Base-by-base conservation (phyloP, 1,140 invertebrate species). In the Eriocheir sinensis region DNA sequence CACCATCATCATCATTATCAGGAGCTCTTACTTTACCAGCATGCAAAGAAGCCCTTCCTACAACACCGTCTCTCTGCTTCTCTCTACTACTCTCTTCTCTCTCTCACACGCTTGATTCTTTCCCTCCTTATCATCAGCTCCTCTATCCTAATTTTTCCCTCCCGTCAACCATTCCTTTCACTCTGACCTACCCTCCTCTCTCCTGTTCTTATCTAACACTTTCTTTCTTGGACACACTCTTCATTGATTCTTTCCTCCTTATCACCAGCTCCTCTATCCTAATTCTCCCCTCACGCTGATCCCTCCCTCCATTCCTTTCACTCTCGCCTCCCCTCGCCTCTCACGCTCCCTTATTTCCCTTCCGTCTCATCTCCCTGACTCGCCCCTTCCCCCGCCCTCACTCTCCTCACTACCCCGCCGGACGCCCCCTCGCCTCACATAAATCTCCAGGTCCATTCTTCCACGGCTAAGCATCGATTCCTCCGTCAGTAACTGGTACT, bases 281-380 rank as follows among this genome's bases (percentile, higher is more conserved):
- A 72, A 72, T 72, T 53, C 21, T 72, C 60, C 60, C 60, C n/a
- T 72, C 60, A 72, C 21, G 27, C 60, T 72, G 4, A n/a, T n/a
- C 60, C 60, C 1, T 72, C 60, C 60, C 1, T 72, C 60, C 60
- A 72, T 72, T 72, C 60, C 60, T n/a, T 72, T 72, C 60, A 72
- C 60, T 72, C 60, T 2, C 60, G 60, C 60, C n/a, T n/a, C 60
- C 60, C 60, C n/a, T 72, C 60, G n/a, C 60, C 60, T 72, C 60
- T 72, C 60, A 72, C n/a, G 60, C n/a, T 72, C 60, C 60, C 60
- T 72, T 72, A 27, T n/a, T 72, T 72, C 60, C 60, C 60, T n/a
- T 72, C 60, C 60, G n/a, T 72, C 60, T 72, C 27, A 72, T 72
- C 60, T 72, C 21, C 60, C 60, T 72, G 60, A 72, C 21, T 72